Evolutionary conservation across 2,888 invertebrate species (phyloP), one percentile per base, ranked within the genome.

Genomic region (Epirrita christyi): DNA sequence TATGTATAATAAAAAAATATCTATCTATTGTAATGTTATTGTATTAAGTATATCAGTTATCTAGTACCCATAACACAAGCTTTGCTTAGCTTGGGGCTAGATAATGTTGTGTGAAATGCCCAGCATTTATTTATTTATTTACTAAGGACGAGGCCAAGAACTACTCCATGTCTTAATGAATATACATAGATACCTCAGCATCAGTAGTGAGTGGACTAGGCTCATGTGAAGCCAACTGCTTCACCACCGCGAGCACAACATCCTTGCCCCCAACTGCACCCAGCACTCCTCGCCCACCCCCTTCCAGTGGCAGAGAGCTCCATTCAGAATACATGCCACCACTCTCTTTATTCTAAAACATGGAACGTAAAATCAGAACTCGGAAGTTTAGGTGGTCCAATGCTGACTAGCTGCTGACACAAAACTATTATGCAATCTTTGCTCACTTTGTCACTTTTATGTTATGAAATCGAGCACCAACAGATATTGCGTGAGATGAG

Each of bases 311-410:
- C 76, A 96, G 86, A 53, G 96, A 96, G 67, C 96, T 95, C 96
- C 96, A 96, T 93, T 96, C 96, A 72, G 95, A 94, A 92, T 96
- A 96, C 96, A 96, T 96, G 75, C 94, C 95, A 85, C 93, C 93
- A 79, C 93, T 93, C 83, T 94, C 94, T 81, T 92, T 93, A 85
- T 88, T 94, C 93, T 95, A 89, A 72, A 83, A 74, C 58, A 27
- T 7, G 9, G n/a, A n/a, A n/a, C n/a, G n/a, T n/a, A n/a, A n/a
- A n/a, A n/a, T n/a, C n/a, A n/a, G n/a, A n/a, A n/a, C n/a, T n/a
- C n/a, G n/a, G n/a, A n/a, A n/a, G n/a, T n/a, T n/a, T n/a, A n/a
- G n/a, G n/a, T n/a, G n/a, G n/a, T n/a, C n/a, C n/a, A n/a, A n/a
- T n/a, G n/a, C n/a, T 13, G n/a, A 11, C 11, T 13, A 3, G 15